Conservation (phyloP, 1,140 invertebrate genomes). For the Whitmania pigra region DNA sequence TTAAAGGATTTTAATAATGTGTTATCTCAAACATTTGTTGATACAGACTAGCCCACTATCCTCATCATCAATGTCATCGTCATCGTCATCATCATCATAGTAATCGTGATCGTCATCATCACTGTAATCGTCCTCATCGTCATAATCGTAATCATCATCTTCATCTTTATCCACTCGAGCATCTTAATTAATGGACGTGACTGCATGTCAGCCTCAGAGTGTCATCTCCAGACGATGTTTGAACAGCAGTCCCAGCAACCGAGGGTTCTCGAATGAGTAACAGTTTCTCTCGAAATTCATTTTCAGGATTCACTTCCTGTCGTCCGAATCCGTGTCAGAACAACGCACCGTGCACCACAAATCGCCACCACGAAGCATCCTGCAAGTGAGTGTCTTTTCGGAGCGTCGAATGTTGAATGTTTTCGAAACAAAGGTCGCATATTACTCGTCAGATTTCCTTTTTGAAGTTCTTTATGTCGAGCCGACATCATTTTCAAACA, state of each 20-base stretch:
- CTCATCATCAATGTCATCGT: conserved; percentile 15
- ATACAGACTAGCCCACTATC: neutral
- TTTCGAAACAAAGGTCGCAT: no score
- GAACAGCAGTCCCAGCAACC: neutral
- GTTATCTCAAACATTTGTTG: no score
- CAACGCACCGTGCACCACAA: neutral
- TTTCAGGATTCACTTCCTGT: neutral
- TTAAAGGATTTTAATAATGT: no score
- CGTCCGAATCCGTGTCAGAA: conserved; percentile 1
- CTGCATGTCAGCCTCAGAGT: neutral
- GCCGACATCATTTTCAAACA: no score
- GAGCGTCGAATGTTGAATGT: no score
- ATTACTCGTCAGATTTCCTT: no score
- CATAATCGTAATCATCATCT: neutral
- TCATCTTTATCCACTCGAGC: conserved; percentile 4
- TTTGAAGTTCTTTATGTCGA: no score
- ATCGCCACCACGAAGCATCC: neutral
- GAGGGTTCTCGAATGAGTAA: neutral
- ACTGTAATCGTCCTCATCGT: neutral
- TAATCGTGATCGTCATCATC: conserved; percentile 2
- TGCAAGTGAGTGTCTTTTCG: neutral
- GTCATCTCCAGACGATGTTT: neutral
- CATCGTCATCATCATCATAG: conserved; percentile 7
- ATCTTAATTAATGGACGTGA: neutral
- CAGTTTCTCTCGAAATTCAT: neutral